Evolutionary conservation across 2,113 vertebrate genomes (phyloP).

Genomic region (Rafetus swinhoei): DNA sequence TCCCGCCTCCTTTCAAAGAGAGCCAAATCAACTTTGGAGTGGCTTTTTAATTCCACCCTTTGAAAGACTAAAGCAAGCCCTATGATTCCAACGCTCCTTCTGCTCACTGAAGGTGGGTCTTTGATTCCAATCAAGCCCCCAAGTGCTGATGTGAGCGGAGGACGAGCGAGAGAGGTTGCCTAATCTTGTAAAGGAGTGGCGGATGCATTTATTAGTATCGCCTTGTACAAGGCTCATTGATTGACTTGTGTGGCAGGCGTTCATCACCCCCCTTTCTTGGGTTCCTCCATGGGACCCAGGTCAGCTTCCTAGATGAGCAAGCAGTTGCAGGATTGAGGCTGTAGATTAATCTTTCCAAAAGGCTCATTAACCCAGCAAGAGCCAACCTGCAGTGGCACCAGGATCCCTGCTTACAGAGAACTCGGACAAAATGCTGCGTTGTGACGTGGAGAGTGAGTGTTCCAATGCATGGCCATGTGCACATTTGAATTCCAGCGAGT

Average conservation of each 20-base stretch:
- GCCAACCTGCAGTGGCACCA: neutral
- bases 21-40: neutral
- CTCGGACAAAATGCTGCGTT: fast-evolving
- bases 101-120: neutral
- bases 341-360: fast-evolving
- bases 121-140: neutral
- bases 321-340: fast-evolving
- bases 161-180: neutral
- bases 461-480: fast-evolving
- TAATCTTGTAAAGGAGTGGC: too few species aligned
- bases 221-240: too few species aligned
- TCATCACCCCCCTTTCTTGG: neutral
- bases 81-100: neutral
- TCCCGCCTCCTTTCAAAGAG: neutral
- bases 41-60: neutral
- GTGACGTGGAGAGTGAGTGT: neutral
- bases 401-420: fast-evolving
- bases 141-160: too few species aligned
- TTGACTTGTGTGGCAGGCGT: neutral
- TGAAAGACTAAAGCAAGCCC: neutral
- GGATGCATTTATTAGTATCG: neutral
- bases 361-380: fast-evolving
- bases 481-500: fast-evolving
- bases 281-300: too few species aligned
- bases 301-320: neutral